A percentile compares a stretch with the other conserved stretches of the same genome.
These are phyloP conservation scores for Rhagoletis pomonella DNA, from an alignment of 1,140 invertebrate genomes.

Conservation along the genomic window DNA sequence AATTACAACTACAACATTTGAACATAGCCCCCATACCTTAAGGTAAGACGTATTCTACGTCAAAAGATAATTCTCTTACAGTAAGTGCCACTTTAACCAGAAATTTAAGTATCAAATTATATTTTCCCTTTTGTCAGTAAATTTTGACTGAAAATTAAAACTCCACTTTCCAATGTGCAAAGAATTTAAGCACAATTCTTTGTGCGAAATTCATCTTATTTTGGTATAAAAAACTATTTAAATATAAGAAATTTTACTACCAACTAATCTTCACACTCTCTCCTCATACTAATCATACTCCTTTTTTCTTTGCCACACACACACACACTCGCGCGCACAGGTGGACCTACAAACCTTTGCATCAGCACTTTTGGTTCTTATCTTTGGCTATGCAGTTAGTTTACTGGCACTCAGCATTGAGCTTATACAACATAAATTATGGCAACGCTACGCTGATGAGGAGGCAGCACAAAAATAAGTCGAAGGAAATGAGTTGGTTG, in stretches of 20 bases:
- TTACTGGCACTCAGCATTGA: slow-evolving; percentile 73
- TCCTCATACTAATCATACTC: neutral
- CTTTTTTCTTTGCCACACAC: slow-evolving; percentile 12
- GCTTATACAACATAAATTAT: slow-evolving; percentile 68
- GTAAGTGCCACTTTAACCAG: no score
- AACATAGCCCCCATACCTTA: no score
- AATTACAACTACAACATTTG: no score
- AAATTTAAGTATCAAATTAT: no score
- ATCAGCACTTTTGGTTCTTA: slow-evolving; percentile 74
- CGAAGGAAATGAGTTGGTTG: neutral
- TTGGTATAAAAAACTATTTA: neutral
- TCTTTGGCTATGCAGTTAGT: slow-evolving; percentile 72
- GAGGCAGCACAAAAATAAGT: neutral
- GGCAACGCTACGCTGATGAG: slow-evolving; percentile 23
- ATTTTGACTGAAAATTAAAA: no score
- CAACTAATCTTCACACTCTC: neutral
- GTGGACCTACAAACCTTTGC: slow-evolving; percentile 74
- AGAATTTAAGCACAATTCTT: no score
- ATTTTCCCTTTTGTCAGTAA: no score
- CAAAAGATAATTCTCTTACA: no score
- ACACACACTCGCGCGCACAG: slow-evolving; percentile 53
- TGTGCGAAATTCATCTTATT: no score
- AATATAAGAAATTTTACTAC: no score
- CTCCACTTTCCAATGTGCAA: no score
- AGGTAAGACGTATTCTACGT: no score